phyloP scores from a whole-genome alignment of 2,797 vertebrate species.

The Stomatorhinus walkeri region DNA sequence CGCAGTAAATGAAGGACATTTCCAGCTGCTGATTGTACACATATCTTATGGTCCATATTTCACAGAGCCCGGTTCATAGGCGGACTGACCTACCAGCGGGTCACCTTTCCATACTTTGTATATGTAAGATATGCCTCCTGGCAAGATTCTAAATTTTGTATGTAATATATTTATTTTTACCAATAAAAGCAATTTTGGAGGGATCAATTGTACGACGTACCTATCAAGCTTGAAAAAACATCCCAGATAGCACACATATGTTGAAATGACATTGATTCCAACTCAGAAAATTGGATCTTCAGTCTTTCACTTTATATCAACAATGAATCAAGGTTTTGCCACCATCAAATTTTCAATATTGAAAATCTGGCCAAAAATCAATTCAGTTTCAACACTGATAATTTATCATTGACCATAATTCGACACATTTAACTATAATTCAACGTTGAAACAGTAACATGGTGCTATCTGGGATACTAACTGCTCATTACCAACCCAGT shows the following conservation, averaged over 20 bases:
- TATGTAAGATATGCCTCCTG: not conserved
- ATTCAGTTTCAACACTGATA: not conserved
- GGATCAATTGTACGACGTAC: not conserved
- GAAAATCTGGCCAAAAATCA: not conserved
- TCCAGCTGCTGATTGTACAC: not conserved
- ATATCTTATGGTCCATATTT: not conserved
- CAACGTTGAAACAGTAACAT: not conserved
- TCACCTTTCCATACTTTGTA: not conserved
- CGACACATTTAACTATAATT: not conserved
- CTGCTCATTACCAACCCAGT: not conserved
- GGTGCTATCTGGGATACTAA: not conserved
- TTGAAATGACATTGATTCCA: not conserved
- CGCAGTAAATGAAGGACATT: not conserved
- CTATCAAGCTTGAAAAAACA: not conserved
- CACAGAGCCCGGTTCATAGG: not conserved
- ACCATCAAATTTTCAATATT: not conserved
- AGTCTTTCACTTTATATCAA: not conserved
- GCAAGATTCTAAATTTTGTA: not conserved
- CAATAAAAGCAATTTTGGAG: not conserved
- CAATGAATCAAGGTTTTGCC: not conserved
- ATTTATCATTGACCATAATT: not conserved
- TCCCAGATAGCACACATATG: not conserved
- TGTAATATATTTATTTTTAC: not conserved
- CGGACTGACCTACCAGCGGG: not conserved
- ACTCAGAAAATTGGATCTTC: not conserved